Percentiles rank a stretch among this genome's conserved stretches.
Evolutionary conservation across 1,140 invertebrate genomes (phyloP).

Genomic region (Zaprionus lachaisei): DNA sequence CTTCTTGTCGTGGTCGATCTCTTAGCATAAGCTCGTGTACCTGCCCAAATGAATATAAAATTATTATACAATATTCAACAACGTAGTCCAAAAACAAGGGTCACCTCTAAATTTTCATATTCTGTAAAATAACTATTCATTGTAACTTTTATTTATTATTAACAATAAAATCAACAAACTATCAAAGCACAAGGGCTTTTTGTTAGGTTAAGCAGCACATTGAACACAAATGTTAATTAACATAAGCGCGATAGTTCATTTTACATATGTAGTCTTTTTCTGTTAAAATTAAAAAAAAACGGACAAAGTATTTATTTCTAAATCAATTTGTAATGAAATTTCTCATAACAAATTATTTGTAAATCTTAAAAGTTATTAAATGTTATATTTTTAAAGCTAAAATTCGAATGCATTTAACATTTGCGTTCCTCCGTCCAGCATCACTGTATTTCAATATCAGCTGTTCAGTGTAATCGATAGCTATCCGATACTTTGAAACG

Average conservation of each 20-base stretch:
- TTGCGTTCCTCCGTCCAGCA: background rate
- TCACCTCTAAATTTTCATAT: constrained; percentile 74
- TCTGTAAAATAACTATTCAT: constrained; percentile 66
- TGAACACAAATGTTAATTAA: constrained; percentile 18
- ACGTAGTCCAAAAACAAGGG: background rate
- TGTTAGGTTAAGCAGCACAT: constrained; percentile 33
- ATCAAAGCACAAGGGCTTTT: constrained; percentile 6
- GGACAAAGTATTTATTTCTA: no score
- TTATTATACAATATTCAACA: background rate
- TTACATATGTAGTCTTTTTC: background rate
- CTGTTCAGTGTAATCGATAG: background rate
- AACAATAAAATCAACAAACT: constrained; percentile 21
- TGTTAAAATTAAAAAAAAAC: background rate
- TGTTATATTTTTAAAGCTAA: background rate
- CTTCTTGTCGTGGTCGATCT: constrained; percentile 92
- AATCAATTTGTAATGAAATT: no score
- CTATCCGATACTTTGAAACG: background rate
- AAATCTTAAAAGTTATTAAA: background rate
- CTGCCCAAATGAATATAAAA: constrained; percentile 83
- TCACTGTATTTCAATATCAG: constrained; percentile 2
- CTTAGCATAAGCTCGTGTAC: constrained; percentile 91
- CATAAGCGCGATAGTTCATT: background rate
- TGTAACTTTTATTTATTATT: constrained; percentile 18
- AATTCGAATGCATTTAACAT: background rate
- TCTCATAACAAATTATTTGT: background rate